Evolutionary conservation across 1,140 invertebrate genomes (phyloP).

Genomic region (Cyclargus thomasi): DNA sequence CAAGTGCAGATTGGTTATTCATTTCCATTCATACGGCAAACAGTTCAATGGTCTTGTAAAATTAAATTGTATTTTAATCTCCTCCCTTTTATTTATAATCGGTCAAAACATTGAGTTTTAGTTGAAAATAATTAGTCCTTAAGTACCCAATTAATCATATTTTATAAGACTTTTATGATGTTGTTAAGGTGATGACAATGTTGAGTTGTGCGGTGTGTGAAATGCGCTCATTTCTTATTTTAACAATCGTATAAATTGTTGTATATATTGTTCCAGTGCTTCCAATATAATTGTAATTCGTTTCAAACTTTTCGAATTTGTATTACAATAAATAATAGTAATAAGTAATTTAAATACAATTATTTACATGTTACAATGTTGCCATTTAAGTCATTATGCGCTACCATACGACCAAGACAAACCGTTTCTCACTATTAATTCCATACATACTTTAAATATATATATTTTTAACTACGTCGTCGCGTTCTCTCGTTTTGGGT

Average conservation of each 20-base stretch:
- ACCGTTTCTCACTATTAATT: too few relatives aligned
- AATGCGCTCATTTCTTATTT: neutral
- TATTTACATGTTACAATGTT: too few relatives aligned
- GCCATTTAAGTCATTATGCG: too few relatives aligned
- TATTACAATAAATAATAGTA: too few relatives aligned
- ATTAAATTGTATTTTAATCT: neutral
- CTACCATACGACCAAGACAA: too few relatives aligned
- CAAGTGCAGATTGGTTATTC: slow-evolving; percentile 43
- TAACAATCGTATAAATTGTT: neutral
- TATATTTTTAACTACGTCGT: too few relatives aligned
- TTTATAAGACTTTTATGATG: slow-evolving; percentile 4
- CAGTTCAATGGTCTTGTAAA: slow-evolving; percentile 17
- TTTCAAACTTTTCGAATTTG: too few relatives aligned
- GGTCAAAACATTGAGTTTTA: neutral
- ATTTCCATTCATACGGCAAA: slow-evolving; percentile 24
- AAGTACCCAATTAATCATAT: slow-evolving; percentile 1
- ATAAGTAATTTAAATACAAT: too few relatives aligned
- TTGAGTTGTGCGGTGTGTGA: neutral
- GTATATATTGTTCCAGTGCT: too few relatives aligned
- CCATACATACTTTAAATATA: too few relatives aligned
- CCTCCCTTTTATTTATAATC: neutral
- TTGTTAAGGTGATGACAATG: neutral
- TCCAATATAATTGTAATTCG: too few relatives aligned
- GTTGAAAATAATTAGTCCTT: slow-evolving; percentile 7
- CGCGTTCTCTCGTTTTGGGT: too few relatives aligned